phyloP scores from a whole-genome alignment of 2,113 vertebrate genomes.

The Toxotes chatareus region DNA sequence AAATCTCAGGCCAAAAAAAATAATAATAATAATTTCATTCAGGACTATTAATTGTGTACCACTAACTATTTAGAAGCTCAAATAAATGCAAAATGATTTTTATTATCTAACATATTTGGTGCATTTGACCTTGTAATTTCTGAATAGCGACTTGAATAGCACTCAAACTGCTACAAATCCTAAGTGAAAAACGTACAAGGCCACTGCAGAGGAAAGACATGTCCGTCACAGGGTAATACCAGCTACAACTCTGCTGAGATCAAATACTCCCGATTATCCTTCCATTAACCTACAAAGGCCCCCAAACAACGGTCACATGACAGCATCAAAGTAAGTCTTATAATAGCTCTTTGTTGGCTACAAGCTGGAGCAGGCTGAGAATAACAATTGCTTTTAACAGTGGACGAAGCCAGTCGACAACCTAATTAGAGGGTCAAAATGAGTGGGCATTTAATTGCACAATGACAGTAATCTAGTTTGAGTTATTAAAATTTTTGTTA shows the following conservation, averaged over 20 bases:
- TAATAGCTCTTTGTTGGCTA: slow-evolving; percentile 72
- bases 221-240: slow-evolving; percentile 45
- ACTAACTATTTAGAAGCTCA: not conserved
- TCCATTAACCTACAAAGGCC: slow-evolving; percentile 77
- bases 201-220: slow-evolving; percentile 18
- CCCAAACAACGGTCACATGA: slow-evolving; percentile 70
- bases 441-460: slow-evolving; percentile 64
- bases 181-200: slow-evolving; percentile 22
- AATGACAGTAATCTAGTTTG: slow-evolving; percentile 64
- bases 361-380: slow-evolving; percentile 61
- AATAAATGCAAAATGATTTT: not conserved
- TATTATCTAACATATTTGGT: not conserved
- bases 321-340: slow-evolving; percentile 74
- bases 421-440: slow-evolving; percentile 71
- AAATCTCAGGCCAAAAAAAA: not conserved
- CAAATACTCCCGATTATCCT: slow-evolving; percentile 74
- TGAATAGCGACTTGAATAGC: not conserved
- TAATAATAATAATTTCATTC: not conserved
- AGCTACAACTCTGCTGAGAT: slow-evolving; percentile 57
- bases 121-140: not conserved
- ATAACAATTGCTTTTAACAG: slow-evolving; percentile 76
- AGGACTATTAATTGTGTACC: not conserved
- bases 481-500: slow-evolving; percentile 52
- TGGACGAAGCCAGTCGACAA: slow-evolving; percentile 62
- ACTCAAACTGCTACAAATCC: not conserved